phyloP scores from a whole-genome alignment of 2,888 invertebrate species.

The Spicauda simplicius region DNA sequence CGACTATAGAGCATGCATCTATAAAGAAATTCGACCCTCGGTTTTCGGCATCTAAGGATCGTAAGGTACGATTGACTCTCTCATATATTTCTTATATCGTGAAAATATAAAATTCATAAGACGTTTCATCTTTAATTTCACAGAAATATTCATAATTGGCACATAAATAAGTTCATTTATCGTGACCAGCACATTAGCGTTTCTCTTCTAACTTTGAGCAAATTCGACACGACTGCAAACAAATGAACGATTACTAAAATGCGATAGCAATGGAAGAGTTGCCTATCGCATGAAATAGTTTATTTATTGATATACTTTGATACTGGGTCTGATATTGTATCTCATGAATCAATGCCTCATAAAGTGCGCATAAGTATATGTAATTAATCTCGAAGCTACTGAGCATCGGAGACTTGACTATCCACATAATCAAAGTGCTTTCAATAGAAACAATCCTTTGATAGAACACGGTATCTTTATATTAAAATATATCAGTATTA shows the following conservation, averaged over 20 bases:
- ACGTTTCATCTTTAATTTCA: constrained; percentile 41
- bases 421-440: too few species aligned
- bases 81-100: constrained; percentile 32
- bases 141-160: constrained; percentile 56
- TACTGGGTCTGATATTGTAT: not conserved
- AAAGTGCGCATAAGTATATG: too few species aligned
- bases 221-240: constrained; percentile 25
- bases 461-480: too few species aligned
- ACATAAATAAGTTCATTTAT: constrained; percentile 50
- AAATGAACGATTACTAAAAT: constrained; percentile 7
- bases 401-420: too few species aligned
- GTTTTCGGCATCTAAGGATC: constrained; percentile 32
- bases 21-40: constrained; percentile 46
- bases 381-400: too few species aligned
- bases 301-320: not conserved
- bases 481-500: too few species aligned
- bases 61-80: constrained; percentile 41
- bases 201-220: constrained; percentile 51
- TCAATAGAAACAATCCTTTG: too few species aligned
- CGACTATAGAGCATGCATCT: constrained; percentile 74
- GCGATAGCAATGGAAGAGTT: constrained; percentile 4
- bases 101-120: constrained; percentile 59
- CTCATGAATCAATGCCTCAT: not conserved
- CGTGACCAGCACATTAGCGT: constrained; percentile 66
- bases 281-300: not conserved